Percentiles rank a stretch among this genome's conserved stretches.
Conservation (phyloP, 2,113 vertebrate genomes). For the Ptychochromis oligacanthus region DNA sequence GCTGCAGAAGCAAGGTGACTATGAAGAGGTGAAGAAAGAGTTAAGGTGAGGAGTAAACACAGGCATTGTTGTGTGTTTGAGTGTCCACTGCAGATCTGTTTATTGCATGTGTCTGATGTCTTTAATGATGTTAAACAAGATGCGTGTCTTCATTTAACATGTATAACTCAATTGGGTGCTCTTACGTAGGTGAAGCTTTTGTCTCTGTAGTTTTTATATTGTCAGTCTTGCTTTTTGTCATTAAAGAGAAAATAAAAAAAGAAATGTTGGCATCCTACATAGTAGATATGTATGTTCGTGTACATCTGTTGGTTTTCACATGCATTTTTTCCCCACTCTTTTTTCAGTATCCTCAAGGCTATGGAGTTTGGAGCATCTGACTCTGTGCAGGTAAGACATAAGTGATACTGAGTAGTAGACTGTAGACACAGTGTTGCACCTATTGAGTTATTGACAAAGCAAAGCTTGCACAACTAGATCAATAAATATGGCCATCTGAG, state of each 20-base stretch:
- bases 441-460: background rate
- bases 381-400: constrained; percentile 86
- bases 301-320: background rate
- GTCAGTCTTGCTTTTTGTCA: background rate
- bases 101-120: constrained; percentile 42
- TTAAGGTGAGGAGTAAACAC: constrained; percentile 85
- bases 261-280: background rate
- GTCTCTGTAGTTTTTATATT: constrained; percentile 13
- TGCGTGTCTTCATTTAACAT: constrained; percentile 39
- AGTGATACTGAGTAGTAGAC: background rate
- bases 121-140: constrained; percentile 39
- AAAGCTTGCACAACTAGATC: background rate
- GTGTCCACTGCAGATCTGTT: constrained; percentile 10
- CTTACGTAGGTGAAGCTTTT: constrained; percentile 23
- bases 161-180: constrained; percentile 27
- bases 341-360: constrained; percentile 92
- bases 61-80: background rate
- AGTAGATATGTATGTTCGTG: background rate
- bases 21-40: constrained; percentile 98
- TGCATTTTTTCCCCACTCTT: constrained; percentile 4
- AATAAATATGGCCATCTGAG: constrained; percentile 1
- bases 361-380: constrained; percentile 95
- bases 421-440: background rate
- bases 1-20: constrained; percentile 94
- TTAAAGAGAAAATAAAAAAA: constrained; percentile 22